phyloP scores from a whole-genome alignment of 53 echinoderm and acorn worm species.

The Crossaster papposus region DNA sequence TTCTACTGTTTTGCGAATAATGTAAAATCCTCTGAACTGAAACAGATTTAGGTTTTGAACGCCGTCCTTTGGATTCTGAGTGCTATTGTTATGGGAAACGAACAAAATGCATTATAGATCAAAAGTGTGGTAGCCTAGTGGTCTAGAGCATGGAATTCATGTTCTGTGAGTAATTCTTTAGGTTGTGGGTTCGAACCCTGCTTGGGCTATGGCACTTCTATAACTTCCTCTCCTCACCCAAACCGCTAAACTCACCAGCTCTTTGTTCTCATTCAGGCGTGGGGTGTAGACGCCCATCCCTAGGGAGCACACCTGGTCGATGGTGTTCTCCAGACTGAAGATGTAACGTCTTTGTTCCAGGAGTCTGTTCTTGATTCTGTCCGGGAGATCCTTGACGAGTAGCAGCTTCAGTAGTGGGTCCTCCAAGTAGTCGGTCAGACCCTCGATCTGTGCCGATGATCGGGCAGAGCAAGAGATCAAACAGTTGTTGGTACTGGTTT shows the following conservation, averaged over 20 bases:
- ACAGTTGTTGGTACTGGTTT: no score
- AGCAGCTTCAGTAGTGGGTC: slow-evolving; percentile 49
- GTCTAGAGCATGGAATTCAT: no score
- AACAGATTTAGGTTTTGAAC: no score
- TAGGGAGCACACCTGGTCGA: slow-evolving; percentile 24
- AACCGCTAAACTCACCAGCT: neutral
- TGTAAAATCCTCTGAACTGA: no score
- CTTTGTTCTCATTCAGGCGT: slow-evolving; percentile 20
- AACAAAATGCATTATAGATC: no score
- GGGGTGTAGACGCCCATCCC: slow-evolving; percentile 30
- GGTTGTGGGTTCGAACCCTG: no score
- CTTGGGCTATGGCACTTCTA: no score
- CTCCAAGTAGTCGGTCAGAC: slow-evolving; percentile 40
- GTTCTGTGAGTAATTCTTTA: no score
- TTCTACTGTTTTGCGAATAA: no score
- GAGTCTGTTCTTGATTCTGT: slow-evolving; percentile 16
- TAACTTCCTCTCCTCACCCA: neutral
- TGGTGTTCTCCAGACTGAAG: neutral
- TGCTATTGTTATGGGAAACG: no score
- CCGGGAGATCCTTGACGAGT: slow-evolving; percentile 57
- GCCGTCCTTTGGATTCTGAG: no score
- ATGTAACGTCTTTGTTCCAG: slow-evolving; percentile 54
- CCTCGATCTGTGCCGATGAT: slow-evolving; percentile 27
- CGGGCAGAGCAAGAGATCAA: neutral
- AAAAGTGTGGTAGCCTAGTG: neutral